Percentiles rank a stretch among this genome's conserved stretches.
phyloP scores from a whole-genome alignment of 2,888 invertebrate genomes.

The Alviniconcha strummeri region DNA sequence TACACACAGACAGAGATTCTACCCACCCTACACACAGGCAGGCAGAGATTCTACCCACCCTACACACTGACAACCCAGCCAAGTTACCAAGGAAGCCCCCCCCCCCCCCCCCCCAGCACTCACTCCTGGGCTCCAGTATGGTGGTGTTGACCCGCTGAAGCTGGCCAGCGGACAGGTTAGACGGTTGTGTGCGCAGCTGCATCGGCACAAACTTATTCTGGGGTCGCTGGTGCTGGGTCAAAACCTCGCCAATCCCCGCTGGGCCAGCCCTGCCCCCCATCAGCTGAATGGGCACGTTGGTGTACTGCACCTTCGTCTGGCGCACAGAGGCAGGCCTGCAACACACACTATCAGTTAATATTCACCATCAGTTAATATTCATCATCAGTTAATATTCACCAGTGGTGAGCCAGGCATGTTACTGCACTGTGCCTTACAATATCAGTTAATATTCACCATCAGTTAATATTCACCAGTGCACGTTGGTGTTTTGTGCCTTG shows the following conservation, averaged over 20 bases:
- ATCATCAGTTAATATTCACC: too few relatives aligned
- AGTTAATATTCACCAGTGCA: too few relatives aligned
- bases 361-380: too few relatives aligned
- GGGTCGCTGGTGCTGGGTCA: conserved; percentile 22
- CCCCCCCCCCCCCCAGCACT: conserved; percentile 6
- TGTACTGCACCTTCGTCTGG: conserved; percentile 27
- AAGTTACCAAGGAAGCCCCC: neutral
- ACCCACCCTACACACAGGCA: too few relatives aligned
- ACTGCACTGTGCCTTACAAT: too few relatives aligned
- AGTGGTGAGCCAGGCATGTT: too few relatives aligned
- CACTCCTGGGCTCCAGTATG: conserved; percentile 48
- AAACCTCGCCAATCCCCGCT: neutral
- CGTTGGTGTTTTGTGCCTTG: too few relatives aligned
- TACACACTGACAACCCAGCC: neutral
- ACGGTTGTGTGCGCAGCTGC: conserved; percentile 69
- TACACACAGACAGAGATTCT: too few relatives aligned
- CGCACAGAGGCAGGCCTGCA: conserved; percentile 26
- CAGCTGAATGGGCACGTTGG: conserved; percentile 31
- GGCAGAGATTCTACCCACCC: neutral
- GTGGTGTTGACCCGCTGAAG: conserved; percentile 62
- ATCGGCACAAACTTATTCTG: conserved; percentile 68
- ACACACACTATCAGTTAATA: too few relatives aligned
- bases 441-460: too few relatives aligned
- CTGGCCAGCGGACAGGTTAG: conserved; percentile 60
- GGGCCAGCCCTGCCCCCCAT: neutral